Conservation (phyloP, 2,113 vertebrate genomes). For the Atrichornis clamosus region DNA sequence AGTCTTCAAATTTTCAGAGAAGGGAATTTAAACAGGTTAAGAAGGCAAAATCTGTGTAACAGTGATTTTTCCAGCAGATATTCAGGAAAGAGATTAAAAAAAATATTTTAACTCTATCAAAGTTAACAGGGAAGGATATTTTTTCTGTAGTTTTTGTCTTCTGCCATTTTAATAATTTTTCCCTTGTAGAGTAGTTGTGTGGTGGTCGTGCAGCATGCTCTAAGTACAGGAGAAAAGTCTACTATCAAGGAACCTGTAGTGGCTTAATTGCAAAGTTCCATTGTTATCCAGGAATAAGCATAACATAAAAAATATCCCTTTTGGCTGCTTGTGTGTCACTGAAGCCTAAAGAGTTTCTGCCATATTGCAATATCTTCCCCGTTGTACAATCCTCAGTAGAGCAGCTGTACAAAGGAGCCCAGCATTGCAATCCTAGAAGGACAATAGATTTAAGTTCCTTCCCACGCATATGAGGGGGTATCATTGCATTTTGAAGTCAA, state of each 20-base stretch:
- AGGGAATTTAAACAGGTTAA: neutral
- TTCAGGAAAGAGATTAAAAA: neutral
- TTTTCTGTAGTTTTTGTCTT: neutral
- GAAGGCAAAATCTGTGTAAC: neutral
- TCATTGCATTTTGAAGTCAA: neutral
- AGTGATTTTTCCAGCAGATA: neutral
- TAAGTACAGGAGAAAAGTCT: neutral
- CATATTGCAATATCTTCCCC: accelerated
- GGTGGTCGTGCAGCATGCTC: neutral
- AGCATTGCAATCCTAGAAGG: neutral
- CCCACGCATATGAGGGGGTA: neutral
- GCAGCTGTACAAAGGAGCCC: neutral
- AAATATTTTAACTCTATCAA: neutral
- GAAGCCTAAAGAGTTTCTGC: neutral
- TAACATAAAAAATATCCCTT: neutral
- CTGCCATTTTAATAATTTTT: neutral
- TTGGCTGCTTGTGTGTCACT: neutral
- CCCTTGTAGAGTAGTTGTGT: neutral
- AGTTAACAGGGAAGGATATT: neutral
- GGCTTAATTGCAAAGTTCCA: neutral
- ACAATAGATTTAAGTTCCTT: neutral
- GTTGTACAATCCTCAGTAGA: neutral
- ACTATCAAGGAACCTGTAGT: neutral
- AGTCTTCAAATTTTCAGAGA: neutral
- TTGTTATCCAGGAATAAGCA: neutral